Percentiles rank a stretch among this genome's conserved stretches.
Evolutionary conservation across 2,797 vertebrate genomes (phyloP).

Genomic region (Phataginus tetradactyla): DNA sequence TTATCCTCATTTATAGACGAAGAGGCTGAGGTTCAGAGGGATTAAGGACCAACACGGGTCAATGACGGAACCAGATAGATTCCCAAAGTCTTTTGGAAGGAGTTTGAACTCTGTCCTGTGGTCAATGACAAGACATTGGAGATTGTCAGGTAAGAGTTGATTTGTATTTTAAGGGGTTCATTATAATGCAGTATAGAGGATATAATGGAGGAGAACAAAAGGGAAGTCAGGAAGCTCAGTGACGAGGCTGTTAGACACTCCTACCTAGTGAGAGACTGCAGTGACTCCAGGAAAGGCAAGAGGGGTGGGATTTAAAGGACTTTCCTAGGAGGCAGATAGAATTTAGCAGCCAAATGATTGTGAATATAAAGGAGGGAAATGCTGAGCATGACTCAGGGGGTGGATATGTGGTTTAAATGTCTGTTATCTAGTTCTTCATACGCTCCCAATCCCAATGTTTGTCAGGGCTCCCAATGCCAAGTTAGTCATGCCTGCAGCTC

Average conservation of each 20-base stretch:
- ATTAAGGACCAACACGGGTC: not conserved
- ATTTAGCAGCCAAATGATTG: not conserved
- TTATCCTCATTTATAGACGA: not conserved
- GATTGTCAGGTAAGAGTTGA: not conserved
- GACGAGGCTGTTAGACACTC: not conserved
- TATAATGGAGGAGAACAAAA: not conserved
- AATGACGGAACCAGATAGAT: not conserved
- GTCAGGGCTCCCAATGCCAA: not conserved
- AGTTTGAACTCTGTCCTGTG: slow-evolving; percentile 31
- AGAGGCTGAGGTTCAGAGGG: not conserved
- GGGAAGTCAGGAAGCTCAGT: not conserved
- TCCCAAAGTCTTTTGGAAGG: not conserved
- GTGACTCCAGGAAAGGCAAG: not conserved
- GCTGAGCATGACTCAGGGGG: not conserved
- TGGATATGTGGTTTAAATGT: not conserved
- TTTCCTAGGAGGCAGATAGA: not conserved
- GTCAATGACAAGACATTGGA: not conserved
- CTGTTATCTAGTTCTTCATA: slow-evolving; percentile 4
- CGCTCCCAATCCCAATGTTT: not conserved
- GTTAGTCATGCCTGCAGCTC: not conserved
- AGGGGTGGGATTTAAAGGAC: not conserved
- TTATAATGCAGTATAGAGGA: not conserved
- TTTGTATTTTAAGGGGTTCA: not conserved
- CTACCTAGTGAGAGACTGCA: not conserved
- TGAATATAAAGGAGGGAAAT: not conserved